Evolutionary conservation across 2,113 vertebrate genomes (phyloP).

Genomic region (Halcyon malimbica): DNA sequence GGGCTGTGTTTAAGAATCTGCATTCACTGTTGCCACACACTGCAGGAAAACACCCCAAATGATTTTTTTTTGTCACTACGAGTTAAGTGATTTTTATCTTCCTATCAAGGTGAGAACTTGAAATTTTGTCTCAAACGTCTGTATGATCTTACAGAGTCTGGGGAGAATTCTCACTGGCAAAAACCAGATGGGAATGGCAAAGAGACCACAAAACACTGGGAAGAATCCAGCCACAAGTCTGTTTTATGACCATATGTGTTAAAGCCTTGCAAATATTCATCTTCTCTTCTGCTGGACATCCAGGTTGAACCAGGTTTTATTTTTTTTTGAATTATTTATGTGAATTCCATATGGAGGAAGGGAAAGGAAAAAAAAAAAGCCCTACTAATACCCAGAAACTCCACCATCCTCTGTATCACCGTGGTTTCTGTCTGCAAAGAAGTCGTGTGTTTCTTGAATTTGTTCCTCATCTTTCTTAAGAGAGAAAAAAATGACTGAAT

Average conservation of each 20-base stretch:
- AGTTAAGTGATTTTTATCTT: not conserved
- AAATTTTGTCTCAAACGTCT: not conserved
- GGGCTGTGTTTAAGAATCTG: not conserved
- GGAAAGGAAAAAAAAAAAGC: too few relatives aligned
- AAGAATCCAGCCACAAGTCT: not conserved
- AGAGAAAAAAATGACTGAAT: not conserved
- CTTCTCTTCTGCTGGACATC: not conserved
- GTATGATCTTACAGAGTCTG: not conserved
- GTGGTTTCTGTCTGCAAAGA: not conserved
- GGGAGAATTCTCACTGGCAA: not conserved
- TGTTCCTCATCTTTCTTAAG: not conserved
- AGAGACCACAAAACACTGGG: not conserved
- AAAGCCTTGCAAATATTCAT: not conserved
- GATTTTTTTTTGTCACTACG: not conserved
- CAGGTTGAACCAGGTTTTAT: not conserved
- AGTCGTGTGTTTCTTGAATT: not conserved
- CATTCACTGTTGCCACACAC: not conserved
- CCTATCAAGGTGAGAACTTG: not conserved
- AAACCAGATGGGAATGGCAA: not conserved
- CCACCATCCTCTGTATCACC: not conserved
- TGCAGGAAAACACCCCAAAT: not conserved
- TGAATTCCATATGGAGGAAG: not conserved
- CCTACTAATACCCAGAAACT: not conserved
- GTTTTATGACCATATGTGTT: not conserved
- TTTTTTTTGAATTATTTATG: not conserved